phyloP scores from a whole-genome alignment of 2,797 vertebrate species.

The Acanthopagrus latus region DNA sequence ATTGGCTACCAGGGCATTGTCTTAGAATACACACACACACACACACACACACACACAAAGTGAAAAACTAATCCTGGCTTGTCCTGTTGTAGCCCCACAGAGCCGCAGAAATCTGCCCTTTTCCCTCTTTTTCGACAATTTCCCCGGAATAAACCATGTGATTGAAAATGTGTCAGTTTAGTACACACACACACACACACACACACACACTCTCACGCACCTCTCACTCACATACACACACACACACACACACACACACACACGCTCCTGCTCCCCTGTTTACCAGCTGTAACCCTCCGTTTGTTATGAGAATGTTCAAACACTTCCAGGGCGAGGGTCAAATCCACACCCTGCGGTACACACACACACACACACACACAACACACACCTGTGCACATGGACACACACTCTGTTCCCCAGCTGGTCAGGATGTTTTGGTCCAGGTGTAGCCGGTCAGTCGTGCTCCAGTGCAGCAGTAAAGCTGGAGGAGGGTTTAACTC shows the following conservation, averaged over 20 bases:
- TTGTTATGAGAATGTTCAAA: constrained; percentile 63
- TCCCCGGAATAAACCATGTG: constrained; percentile 80
- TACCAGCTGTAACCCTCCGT: constrained; percentile 44
- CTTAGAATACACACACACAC: constrained; percentile 66
- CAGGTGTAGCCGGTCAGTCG: constrained; percentile 57
- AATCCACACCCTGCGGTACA: constrained; percentile 9
- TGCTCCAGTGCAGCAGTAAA: constrained; percentile 59
- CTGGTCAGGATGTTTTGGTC: constrained; percentile 29
- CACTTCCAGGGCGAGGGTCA: constrained; percentile 56
- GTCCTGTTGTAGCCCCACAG: constrained; percentile 73
- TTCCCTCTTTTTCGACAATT: constrained; percentile 75
- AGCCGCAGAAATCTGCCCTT: constrained; percentile 78
- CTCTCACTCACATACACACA: constrained; percentile 28
- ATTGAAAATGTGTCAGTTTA: constrained; percentile 85
- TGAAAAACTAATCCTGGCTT: constrained; percentile 84
- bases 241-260: neutral
- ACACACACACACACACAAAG: constrained; percentile 45
- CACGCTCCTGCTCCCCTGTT: constrained; percentile 33
- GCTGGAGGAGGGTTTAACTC: constrained; percentile 38
- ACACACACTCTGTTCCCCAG: constrained; percentile 27
- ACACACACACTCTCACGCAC: constrained; percentile 21
- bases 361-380: constrained; percentile 6
- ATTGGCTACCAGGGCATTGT: constrained; percentile 81
- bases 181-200: constrained; percentile 20
- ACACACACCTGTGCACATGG: neutral